Evolutionary conservation across 2,797 vertebrate genomes (phyloP).

Genomic region (Eulemur coronatus): DNA sequence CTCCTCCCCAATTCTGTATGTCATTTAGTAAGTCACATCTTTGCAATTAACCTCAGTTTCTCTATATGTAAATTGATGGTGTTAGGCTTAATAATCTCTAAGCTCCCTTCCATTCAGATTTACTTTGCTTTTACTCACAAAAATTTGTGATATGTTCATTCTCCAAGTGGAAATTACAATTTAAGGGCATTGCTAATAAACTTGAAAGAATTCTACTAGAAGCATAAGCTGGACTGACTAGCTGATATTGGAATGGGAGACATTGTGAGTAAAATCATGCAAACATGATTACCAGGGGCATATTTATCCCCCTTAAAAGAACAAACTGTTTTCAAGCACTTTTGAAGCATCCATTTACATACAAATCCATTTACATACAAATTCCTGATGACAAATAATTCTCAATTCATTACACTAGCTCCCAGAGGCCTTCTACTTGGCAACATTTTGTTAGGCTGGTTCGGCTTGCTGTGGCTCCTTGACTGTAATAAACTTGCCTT

Average conservation of each 20-base stretch:
- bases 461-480: constrained; percentile 45
- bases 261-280: background rate
- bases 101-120: background rate
- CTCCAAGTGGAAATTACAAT: background rate
- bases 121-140: constrained; percentile 12
- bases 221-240: background rate
- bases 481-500: constrained; percentile 65
- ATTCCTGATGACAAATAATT: constrained; percentile 72
- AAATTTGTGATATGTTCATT: background rate
- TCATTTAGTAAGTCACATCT: background rate
- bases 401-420: constrained; percentile 67
- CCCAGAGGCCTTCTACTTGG: constrained; percentile 63
- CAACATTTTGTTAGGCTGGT: constrained; percentile 61
- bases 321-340: constrained; percentile 67
- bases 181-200: background rate
- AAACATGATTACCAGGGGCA: constrained; percentile 56
- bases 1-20: background rate
- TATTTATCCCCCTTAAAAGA: constrained; percentile 61
- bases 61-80: background rate
- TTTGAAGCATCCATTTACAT: constrained; percentile 65
- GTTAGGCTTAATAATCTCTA: background rate
- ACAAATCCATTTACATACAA: constrained; percentile 72
- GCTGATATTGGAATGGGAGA: background rate
- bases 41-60: background rate
- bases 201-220: background rate